Base-by-base conservation (phyloP, 2,113 vertebrate genomes). In the Pyxicephalus adspersus region DNA sequence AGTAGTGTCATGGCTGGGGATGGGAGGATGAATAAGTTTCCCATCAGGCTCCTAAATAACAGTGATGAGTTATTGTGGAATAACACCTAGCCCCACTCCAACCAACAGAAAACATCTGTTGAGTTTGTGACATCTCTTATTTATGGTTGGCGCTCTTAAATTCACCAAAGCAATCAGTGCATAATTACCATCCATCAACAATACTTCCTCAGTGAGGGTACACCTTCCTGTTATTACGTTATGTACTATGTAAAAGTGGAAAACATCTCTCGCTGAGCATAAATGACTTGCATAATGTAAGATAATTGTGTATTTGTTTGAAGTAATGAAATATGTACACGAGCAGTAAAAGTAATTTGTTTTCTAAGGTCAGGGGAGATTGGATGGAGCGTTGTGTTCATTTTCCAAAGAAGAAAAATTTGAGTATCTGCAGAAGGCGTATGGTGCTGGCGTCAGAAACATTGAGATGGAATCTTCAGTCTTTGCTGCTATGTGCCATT, bases 381-480 rank as follows among this genome's bases (percentile, higher is more conserved):
- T 95, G 19, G 95, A 96, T 0, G 91, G 95, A 19, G 95, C 95
- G 0, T 63, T 96, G 38, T 95, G 95, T 83, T 96, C 94, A 20
- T 96, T 96, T 87, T 96, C 95, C 64, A 92, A 84, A 3, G 94
- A 93, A 84, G 94, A 95, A 22, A 96, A 96, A 73, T 74, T 94
- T 52, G 92, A 95, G 60, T 97, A 95, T 83, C 88, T 98, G 83
- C 91, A 86, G 66, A 95, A 93, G 84, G 94, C 95, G 0, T 88
- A 95, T 0, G 87, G 90, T 0, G 90, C 94, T 0, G 89, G 95
- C 0, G 86, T 96, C 78, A 93, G 93, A 87, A 98, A 96, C 77
- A 96, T 93, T 0, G 95, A 98, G 86, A 97, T 95, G 94, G 97
- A 96, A 86, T 95, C 94, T 28, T 92, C 93, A 0, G 96, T 92